Percentiles rank a stretch among this genome's conserved stretches.
Evolutionary conservation across 2,797 vertebrate species (phyloP).

Genomic region (Petrocephalus schoutedeni): DNA sequence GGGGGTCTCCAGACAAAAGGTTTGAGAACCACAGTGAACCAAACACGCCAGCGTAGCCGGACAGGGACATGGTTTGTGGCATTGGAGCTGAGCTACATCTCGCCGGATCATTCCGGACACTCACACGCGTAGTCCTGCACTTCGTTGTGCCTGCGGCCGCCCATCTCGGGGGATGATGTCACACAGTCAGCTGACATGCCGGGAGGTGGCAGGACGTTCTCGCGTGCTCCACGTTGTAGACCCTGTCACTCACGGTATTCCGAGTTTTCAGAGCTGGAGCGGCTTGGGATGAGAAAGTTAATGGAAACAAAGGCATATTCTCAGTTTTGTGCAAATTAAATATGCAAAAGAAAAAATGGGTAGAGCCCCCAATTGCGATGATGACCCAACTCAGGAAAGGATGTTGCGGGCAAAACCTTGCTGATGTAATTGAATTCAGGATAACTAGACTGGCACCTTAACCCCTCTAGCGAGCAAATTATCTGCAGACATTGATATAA

Average conservation of each 20-base stretch:
- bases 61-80: neutral
- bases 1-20: neutral
- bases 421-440: neutral
- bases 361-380: neutral
- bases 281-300: neutral
- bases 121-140: slow-evolving; percentile 53
- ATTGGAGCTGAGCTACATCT: neutral
- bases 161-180: slow-evolving; percentile 60
- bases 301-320: neutral
- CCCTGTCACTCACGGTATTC: neutral
- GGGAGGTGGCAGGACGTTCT: neutral
- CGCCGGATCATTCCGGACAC: slow-evolving; percentile 28
- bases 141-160: slow-evolving; percentile 64
- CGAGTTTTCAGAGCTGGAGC: neutral
- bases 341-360: neutral
- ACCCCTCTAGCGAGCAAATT: neutral
- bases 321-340: neutral
- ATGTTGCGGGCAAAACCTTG: neutral
- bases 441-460: neutral
- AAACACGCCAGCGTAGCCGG: neutral
- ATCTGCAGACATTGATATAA: neutral
- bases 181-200: slow-evolving; percentile 70
- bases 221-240: too few relatives aligned
- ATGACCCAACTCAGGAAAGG: too few relatives aligned
- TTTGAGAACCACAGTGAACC: neutral